These are phyloP conservation scores for Aurelia sp. DNA, from an alignment of 30 jellyfish, hydroid and myxozoan species.

Conservation along the genomic window DNA sequence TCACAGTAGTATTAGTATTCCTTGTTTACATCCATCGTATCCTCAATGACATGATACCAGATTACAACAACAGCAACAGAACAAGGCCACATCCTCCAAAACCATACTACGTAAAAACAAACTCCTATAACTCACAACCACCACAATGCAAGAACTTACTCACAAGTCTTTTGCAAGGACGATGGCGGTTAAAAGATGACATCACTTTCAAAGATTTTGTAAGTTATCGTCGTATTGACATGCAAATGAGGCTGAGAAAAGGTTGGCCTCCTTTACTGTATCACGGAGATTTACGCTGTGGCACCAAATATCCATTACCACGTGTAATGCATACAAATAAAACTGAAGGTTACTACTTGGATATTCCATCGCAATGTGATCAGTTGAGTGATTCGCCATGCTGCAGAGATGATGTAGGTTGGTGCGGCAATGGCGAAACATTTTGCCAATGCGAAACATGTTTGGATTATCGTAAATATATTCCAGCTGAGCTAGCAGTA, in stretches of 20 bases:
- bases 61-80: constrained; percentile 6
- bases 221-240: constrained; percentile 53
- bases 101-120: background rate
- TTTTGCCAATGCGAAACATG: constrained; percentile 84
- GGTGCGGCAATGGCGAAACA: constrained; percentile 91
- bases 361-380: constrained; percentile 95
- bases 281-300: constrained; percentile 90
- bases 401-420: constrained; percentile 91
- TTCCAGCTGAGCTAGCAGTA: constrained; percentile 82
- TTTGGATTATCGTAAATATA: constrained; percentile 62
- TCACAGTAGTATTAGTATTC: constrained; percentile 39
- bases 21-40: constrained; percentile 61
- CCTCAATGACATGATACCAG: constrained; percentile 59
- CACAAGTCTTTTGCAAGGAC: constrained; percentile 70
- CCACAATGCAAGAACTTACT: constrained; percentile 51
- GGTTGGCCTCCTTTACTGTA: constrained; percentile 92
- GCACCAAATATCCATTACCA: constrained; percentile 85
- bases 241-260: constrained; percentile 82
- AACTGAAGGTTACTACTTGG: constrained; percentile 72
- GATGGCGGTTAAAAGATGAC: constrained; percentile 74
- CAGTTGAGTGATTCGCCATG: constrained; percentile 82
- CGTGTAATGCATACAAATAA: constrained; percentile 73
- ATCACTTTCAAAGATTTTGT: constrained; percentile 54
- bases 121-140: background rate
- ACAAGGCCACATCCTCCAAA: constrained; percentile 43